phyloP scores from a whole-genome alignment of 2,797 vertebrate species.

The Cercopithecus mitis region DNA sequence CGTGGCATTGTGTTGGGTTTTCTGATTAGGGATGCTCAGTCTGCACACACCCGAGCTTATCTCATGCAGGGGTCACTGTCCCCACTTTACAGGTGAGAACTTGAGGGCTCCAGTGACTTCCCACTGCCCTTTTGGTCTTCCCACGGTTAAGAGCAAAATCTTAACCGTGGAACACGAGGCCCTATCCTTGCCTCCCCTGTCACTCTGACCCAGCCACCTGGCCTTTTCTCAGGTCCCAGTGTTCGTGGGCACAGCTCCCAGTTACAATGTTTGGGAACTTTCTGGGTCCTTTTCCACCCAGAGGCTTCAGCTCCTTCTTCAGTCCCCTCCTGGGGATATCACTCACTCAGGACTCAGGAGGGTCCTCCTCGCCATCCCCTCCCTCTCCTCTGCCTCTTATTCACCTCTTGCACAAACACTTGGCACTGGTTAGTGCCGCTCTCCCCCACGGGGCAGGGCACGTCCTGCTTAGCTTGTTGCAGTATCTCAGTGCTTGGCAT shows the following conservation, averaged over 20 bases:
- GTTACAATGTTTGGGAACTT: background rate
- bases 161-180: background rate
- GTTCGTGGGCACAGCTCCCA: background rate
- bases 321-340: background rate
- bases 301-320: background rate
- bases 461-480: accelerated
- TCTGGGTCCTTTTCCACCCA: background rate
- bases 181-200: background rate
- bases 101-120: background rate
- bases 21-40: background rate
- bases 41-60: background rate
- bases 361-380: background rate
- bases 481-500: background rate
- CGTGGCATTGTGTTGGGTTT: background rate
- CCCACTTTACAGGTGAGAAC: background rate
- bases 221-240: background rate
- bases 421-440: too few species aligned
- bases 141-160: background rate
- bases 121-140: background rate
- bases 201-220: background rate
- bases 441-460: background rate
- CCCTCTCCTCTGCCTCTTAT: too few species aligned
- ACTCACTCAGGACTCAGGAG: background rate
- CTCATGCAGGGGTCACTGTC: background rate
- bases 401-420: background rate